These are phyloP conservation scores for Coenonympha glycerion DNA, from an alignment of 2,888 invertebrate genomes.

Conservation along the genomic window DNA sequence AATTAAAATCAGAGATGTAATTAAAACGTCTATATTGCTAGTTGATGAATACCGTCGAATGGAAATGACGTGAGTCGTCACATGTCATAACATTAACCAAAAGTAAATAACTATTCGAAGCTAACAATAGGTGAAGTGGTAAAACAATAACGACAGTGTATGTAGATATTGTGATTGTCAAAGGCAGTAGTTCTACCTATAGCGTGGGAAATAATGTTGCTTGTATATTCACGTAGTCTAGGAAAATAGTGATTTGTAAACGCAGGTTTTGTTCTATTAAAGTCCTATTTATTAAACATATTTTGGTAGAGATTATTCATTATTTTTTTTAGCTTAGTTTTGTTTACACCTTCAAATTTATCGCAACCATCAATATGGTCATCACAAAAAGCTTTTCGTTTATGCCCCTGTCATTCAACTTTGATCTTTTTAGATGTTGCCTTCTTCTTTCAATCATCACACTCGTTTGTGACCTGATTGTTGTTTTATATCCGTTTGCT, in stretches of 20 bases:
- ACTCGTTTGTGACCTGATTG: conserved; percentile 48
- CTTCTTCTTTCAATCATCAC: conserved; percentile 62
- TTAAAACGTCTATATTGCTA: neutral
- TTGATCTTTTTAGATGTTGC: conserved; percentile 68
- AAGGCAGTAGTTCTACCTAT: conserved; percentile 61
- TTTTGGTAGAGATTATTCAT: neutral
- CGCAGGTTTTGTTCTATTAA: neutral
- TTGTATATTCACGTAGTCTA: no score
- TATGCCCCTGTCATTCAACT: conserved; percentile 63
- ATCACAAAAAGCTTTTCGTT: conserved; percentile 50
- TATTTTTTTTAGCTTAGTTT: conserved; percentile 36
- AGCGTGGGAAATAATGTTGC: conserved; percentile 58
- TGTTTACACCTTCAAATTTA: conserved; percentile 47
- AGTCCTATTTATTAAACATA: no score
- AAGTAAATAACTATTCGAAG: conserved; percentile 64
- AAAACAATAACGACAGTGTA: conserved; percentile 73
- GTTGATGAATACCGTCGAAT: neutral
- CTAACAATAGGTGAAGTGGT: conserved; percentile 71
- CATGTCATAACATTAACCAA: conserved; percentile 51
- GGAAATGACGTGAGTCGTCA: neutral
- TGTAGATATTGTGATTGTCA: conserved; percentile 49
- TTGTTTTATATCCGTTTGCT: conserved; percentile 43
- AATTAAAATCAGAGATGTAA: no score
- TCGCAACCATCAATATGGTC: conserved; percentile 45
- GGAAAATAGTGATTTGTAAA: neutral